Percentiles rank a stretch among this genome's conserved stretches.
These are phyloP conservation scores for Archocentrus centrarchus DNA, from an alignment of 2,113 vertebrate species.

Conservation along the genomic window DNA sequence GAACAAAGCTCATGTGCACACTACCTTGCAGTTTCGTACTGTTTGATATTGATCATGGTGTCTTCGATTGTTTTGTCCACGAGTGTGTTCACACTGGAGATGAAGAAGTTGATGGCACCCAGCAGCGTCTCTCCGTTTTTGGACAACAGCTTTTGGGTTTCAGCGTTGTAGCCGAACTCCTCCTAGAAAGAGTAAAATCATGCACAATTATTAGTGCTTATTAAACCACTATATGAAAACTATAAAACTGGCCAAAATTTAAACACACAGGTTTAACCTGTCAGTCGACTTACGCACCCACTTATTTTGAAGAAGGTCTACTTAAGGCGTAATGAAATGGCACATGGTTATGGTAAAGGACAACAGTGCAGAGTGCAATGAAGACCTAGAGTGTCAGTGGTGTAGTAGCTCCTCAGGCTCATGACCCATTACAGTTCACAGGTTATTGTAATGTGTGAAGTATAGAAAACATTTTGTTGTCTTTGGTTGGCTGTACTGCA, in stretches of 20 bases:
- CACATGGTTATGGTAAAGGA: not conserved
- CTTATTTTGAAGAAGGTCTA: not conserved
- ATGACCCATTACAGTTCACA: too few relatives aligned
- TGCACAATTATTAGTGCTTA: not conserved
- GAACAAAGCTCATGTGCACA: not conserved
- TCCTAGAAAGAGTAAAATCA: constrained; percentile 81
- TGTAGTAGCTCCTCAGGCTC: too few relatives aligned
- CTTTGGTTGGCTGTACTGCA: too few relatives aligned
- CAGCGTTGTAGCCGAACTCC: constrained; percentile 98
- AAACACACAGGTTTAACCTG: not conserved
- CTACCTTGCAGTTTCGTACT: constrained; percentile 96
- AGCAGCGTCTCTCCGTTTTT: constrained; percentile 98
- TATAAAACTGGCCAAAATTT: not conserved
- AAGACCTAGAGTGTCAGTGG: not conserved
- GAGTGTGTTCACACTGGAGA: constrained; percentile 93
- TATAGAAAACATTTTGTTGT: too few relatives aligned
- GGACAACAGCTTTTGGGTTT: constrained; percentile 96
- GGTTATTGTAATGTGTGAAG: too few relatives aligned
- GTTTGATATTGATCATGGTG: constrained; percentile 96
- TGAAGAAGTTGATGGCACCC: constrained; percentile 96
- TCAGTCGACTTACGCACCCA: not conserved
- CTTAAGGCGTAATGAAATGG: not conserved
- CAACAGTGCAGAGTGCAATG: not conserved
- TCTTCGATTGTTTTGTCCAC: constrained; percentile 99
- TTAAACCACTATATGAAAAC: not conserved